Percentiles rank a stretch among this genome's conserved stretches.
phyloP scores from a whole-genome alignment of 2,113 vertebrate genomes.

The Phalacrocorax brasilianus region DNA sequence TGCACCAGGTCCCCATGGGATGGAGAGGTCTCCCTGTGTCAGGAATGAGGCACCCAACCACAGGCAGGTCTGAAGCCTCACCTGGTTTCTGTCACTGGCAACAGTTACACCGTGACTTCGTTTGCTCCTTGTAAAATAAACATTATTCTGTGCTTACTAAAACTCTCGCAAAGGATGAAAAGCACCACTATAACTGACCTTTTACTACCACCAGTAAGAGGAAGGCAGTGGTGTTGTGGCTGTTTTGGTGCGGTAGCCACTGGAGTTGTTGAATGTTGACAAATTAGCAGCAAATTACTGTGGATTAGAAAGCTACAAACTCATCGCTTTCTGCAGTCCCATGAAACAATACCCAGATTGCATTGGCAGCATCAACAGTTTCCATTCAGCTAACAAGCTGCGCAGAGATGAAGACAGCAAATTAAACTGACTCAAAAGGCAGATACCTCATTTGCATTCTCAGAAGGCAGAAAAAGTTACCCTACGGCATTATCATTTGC shows the following conservation, averaged over 20 bases:
- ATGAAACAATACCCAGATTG: constrained; percentile 23
- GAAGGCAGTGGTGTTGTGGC: rapidly evolving
- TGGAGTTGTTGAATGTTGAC: constrained; percentile 14
- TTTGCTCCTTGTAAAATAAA: background rate
- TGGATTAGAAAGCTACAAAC: constrained; percentile 12
- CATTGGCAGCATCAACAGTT: constrained; percentile 4
- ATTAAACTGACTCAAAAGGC: background rate
- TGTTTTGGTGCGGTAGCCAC: background rate
- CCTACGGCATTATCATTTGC: background rate
- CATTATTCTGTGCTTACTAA: background rate
- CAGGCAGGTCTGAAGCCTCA: background rate
- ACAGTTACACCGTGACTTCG: background rate
- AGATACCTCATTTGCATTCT: constrained; percentile 23
- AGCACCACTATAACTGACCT: background rate
- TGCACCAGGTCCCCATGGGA: background rate
- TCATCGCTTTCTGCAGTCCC: background rate
- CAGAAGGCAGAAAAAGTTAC: background rate
- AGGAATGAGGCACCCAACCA: background rate
- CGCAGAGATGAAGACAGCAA: background rate
- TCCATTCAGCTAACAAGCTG: constrained; percentile 32
- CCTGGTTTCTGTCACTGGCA: background rate
- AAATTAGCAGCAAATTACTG: constrained; percentile 41
- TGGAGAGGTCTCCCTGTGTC: rapidly evolving
- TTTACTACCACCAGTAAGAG: rapidly evolving
- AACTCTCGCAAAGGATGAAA: background rate